Base-by-base conservation (phyloP, 53 echinoderm and acorn worm genomes). In the Patiria pectinifera region DNA sequence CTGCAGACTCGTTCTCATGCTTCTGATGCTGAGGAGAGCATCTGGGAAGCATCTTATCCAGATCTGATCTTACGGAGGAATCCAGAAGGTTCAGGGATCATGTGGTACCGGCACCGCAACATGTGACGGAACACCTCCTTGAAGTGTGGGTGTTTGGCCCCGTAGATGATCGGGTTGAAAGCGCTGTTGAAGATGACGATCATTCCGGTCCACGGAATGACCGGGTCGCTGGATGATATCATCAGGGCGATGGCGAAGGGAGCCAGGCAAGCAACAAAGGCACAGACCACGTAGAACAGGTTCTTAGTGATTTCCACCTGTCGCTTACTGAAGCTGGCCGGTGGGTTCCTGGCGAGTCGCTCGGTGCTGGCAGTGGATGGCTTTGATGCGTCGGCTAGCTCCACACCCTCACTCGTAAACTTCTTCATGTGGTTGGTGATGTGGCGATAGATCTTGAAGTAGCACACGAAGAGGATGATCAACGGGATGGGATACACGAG, bases 301-400 rank as follows among this genome's bases (percentile, higher is more conserved):
- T 94, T 94, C 75, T 92, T 94, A 60, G 94, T 94, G 71, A 94
- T 87, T 71, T 80, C 48, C 49, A 94, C 82, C 49, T 94, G 91
- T 6, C 93, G 82, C 76, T 88, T 71, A 59, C 47, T 81, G 47
- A 90, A 62, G 9, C 69, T 79, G 48, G 89, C 21, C 11, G 88
- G 87, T 4, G 62, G 87, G 24, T 78, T 87, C 19, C 19, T 76
- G 61, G 49, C 58, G 35, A 78, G 61, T 58, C 53, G 87, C 14
- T 22, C 3, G 15, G 87, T 77, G 78, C 61, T 78, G 26, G 59
- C 19, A 12, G 76, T 25, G 24, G n/a, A 22, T 1, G 74, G 2
- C 19, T 18, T 80, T 35, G 87, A 53, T 21, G 78, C 13, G 9
- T 87, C 87, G 23, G 18, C 0, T 44, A 87, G 76, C 78, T 87